Evolutionary conservation across 1,140 invertebrate genomes (phyloP).

Genomic region (Drosophila kikkawai): DNA sequence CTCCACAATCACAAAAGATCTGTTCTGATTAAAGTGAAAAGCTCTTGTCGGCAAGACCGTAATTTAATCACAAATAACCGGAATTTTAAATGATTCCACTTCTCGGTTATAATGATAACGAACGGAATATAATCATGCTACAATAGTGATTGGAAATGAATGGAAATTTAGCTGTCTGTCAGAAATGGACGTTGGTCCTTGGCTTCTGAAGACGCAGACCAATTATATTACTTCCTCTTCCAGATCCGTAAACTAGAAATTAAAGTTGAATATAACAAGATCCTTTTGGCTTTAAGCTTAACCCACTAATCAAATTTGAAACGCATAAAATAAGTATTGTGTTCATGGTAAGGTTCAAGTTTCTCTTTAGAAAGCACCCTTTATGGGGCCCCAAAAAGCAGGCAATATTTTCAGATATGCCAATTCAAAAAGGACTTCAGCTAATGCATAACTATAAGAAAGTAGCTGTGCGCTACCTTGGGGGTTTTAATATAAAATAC

Average conservation of each 20-base stretch:
- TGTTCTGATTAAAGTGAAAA: slow-evolving; percentile 39
- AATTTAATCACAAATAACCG: slow-evolving; percentile 37
- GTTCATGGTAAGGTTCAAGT: no score
- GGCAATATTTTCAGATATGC: not conserved
- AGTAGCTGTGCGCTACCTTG: no score
- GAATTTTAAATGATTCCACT: slow-evolving; percentile 22
- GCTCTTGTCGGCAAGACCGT: slow-evolving; percentile 7
- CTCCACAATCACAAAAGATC: slow-evolving; percentile 57
- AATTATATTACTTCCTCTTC: not conserved
- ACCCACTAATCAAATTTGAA: no score
- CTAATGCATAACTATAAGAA: no score
- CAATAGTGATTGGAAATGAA: not conserved
- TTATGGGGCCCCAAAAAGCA: not conserved
- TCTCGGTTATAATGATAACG: not conserved
- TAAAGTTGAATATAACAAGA: no score
- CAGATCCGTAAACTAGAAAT: not conserved
- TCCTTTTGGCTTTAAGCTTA: no score
- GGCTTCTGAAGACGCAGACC: no score
- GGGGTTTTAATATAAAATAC: no score
- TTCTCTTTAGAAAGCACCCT: no score
- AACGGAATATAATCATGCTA: not conserved
- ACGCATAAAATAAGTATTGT: not conserved
- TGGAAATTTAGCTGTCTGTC: no score
- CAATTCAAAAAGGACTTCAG: no score
- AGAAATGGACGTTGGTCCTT: no score